These are phyloP conservation scores for Pangasianodon hypophthalmus DNA, from an alignment of 2,113 vertebrate genomes.

Conservation along the genomic window DNA sequence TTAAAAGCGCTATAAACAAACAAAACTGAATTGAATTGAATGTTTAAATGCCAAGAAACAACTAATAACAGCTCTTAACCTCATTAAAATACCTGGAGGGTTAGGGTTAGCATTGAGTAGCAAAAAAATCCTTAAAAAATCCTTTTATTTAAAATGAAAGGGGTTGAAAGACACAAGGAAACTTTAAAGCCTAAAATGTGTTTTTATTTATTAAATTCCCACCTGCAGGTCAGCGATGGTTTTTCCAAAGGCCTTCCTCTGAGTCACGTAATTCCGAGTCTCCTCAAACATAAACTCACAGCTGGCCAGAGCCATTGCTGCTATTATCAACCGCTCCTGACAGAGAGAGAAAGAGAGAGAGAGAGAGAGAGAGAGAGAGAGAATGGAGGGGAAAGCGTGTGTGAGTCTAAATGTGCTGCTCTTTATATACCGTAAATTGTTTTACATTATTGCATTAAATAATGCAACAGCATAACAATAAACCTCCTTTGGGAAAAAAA, in stretches of 20 bases:
- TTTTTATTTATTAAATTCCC: slow-evolving; percentile 38
- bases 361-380: neutral
- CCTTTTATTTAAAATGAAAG: neutral
- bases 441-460: neutral
- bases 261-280: slow-evolving; percentile 87
- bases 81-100: too few species aligned
- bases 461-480: neutral
- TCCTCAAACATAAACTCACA: slow-evolving; percentile 98
- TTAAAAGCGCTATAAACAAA: too few species aligned
- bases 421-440: neutral
- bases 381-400: neutral
- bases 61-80: too few species aligned
- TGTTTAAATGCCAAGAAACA: too few species aligned
- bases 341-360: neutral
- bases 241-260: slow-evolving; percentile 92
- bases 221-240: slow-evolving; percentile 89
- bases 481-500: neutral
- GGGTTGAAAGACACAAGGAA: neutral
- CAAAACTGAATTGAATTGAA: too few species aligned
- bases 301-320: slow-evolving; percentile 77
- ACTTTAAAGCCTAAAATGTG: neutral
- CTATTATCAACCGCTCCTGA: slow-evolving; percentile 86
- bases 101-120: too few species aligned
- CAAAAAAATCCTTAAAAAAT: too few species aligned
- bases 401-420: neutral